Evolutionary conservation across 2,113 vertebrate genomes (phyloP), one percentile per base, ranked within the genome.

Genomic region (Ageneiosus marmoratus): DNA sequence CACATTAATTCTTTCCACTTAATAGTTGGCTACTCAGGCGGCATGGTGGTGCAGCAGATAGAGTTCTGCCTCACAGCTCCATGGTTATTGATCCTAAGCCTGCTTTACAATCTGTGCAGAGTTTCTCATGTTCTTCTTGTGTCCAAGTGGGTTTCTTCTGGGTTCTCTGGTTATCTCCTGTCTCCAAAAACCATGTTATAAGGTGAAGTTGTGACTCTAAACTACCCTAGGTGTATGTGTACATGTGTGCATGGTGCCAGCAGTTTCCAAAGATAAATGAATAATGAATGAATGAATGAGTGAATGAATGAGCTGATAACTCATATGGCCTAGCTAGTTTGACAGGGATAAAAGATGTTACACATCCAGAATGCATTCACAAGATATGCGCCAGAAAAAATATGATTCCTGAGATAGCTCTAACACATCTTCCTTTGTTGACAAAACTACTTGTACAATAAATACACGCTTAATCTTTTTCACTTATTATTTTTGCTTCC

Each of bases 401-500:
- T 3, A 7, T 20, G 34, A 12, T 41, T 46, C 9, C 2, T 44
- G 41, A 70, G 41, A 48, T 4, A 20, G 13, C 46, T 41, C 34
- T 12, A 37, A 37, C 11, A 34, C 34, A n/a, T 37, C 75, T 78
- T 44, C 34, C n/a, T 62, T 77, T n/a, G 41, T 41, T 77, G 53
- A 16, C 8, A 41, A 8, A 7, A n/a, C 24, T 60, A 44, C 20
- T 22, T 58, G 80, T 27, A 44, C 13, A 81, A 24, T 1, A 37
- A 27, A 81, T 22, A 37, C 6, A 67, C 29, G 69, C 27, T 32
- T 12, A 44, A 32, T 73, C 27, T 46, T 73, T 77, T 77, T 82
- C 46, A 82, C 74, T 78, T 73, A 75, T 75, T 75, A 76, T 56
- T 22, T 63, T 62, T 63, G 72, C 81, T 86, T 83, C 72, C 80